Evolutionary conservation across 2,797 vertebrate species (phyloP).

Genomic region (Aulostomus chinensis): DNA sequence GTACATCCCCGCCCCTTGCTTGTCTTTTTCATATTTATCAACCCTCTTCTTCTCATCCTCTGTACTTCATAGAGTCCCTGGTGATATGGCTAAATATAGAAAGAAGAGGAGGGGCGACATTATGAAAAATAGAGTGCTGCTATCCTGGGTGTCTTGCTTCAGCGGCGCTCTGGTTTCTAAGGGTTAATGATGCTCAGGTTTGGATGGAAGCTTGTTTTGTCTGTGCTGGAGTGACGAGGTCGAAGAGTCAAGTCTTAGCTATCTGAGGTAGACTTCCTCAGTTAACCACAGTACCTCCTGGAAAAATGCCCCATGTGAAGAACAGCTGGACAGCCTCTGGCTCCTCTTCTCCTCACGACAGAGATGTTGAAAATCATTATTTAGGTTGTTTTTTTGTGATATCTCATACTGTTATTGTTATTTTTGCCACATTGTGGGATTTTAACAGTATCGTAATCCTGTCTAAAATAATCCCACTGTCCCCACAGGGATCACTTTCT

Average conservation of each 20-base stretch:
- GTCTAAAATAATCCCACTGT: too few species aligned
- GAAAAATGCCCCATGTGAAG: slow-evolving; percentile 26
- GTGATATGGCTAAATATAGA: slow-evolving; percentile 66
- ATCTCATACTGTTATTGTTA: too few species aligned
- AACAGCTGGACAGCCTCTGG: not conserved
- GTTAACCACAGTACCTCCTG: slow-evolving; percentile 41
- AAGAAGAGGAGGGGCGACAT: slow-evolving; percentile 38
- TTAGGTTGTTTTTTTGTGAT: not conserved
- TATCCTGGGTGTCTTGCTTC: slow-evolving; percentile 5
- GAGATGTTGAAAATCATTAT: not conserved
- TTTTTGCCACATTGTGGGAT: too few species aligned
- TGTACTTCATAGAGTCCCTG: slow-evolving; percentile 35
- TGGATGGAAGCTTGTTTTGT: slow-evolving; percentile 21
- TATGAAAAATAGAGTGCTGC: slow-evolving; percentile 29
- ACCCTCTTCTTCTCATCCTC: slow-evolving; percentile 30
- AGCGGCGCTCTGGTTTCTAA: slow-evolving; percentile 8
- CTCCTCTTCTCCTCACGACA: not conserved
- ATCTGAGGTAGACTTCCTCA: slow-evolving; percentile 35
- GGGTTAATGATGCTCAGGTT: slow-evolving; percentile 44
- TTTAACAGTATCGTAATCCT: too few species aligned
- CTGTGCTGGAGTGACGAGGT: slow-evolving; percentile 21
- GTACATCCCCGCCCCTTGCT: not conserved
- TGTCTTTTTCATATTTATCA: slow-evolving; percentile 36
- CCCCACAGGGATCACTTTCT: too few species aligned
- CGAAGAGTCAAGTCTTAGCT: slow-evolving; percentile 21